A percentile compares a stretch with the other conserved stretches of the same genome.
Conservation (phyloP, 2,797 vertebrate genomes). For the Vireo griseus region DNA sequence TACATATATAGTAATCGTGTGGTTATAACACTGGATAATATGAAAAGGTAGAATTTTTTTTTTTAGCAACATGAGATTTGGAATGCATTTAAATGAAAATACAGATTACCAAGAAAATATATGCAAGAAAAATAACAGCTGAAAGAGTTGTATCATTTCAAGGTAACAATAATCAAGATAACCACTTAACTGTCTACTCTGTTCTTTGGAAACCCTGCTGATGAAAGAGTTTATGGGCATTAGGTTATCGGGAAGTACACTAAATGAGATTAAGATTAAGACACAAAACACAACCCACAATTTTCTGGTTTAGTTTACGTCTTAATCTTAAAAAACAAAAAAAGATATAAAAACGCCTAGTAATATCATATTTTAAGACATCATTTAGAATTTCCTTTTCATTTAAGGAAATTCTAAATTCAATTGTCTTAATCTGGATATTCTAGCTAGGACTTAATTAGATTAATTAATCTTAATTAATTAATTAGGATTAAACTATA, state of each 20-base stretch:
- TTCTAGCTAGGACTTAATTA: not conserved
- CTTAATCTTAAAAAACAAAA: not conserved
- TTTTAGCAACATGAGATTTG: not conserved
- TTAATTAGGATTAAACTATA: not conserved
- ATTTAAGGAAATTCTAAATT: not conserved
- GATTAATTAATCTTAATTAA: not conserved
- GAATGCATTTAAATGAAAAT: not conserved
- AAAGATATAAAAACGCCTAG: not conserved
- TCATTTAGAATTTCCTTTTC: not conserved
- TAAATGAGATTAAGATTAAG: slow-evolving; percentile 16
- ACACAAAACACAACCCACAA: not conserved
- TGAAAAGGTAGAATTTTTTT: not conserved
- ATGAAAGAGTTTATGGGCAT: not conserved
- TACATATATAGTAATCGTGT: not conserved
- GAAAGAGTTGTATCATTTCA: not conserved
- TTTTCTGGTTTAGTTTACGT: not conserved
- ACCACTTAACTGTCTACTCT: not conserved
- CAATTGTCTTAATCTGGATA: not conserved
- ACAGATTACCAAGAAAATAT: not conserved
- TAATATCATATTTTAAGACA: not conserved
- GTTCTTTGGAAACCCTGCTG: not conserved
- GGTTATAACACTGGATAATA: not conserved
- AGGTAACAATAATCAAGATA: not conserved
- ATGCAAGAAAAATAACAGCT: not conserved
- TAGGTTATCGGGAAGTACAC: not conserved